phyloP scores from a whole-genome alignment of 1,140 invertebrate genomes.

The Globodera rostochiensis region DNA sequence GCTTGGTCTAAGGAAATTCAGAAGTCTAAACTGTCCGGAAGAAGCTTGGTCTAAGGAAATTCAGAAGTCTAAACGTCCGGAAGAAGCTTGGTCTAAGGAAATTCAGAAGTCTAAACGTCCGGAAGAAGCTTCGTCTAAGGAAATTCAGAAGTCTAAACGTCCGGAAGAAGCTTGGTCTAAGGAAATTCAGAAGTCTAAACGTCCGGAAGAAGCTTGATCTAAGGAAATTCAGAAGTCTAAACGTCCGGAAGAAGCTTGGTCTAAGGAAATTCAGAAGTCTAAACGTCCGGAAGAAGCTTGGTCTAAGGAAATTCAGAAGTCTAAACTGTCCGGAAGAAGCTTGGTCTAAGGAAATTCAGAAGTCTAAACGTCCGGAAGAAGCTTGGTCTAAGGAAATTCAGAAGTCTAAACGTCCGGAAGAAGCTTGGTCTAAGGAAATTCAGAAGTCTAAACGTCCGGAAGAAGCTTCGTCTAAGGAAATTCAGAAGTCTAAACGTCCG shows the following conservation, averaged over 20 bases:
- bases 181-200: neutral
- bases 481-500: conserved; percentile 17
- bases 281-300: conserved; percentile 21
- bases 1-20: conserved; percentile 14
- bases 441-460: conserved; percentile 3
- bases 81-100: conserved; percentile 14
- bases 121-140: conserved; percentile 16
- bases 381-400: conserved; percentile 26
- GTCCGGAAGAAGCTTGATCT: conserved; percentile 30
- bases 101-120: conserved; percentile 5
- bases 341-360: neutral
- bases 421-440: conserved; percentile 16
- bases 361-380: conserved; percentile 19
- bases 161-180: conserved; percentile 29
- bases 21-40: conserved; percentile 22
- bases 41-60: conserved; percentile 22
- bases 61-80: no score
- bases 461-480: conserved; percentile 14
- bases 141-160: neutral
- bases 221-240: no score
- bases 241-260: conserved; percentile 31
- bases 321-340: conserved; percentile 30
- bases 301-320: neutral
- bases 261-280: neutral
- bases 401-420: conserved; percentile 33